Evolutionary conservation across 64 coral and sea anemone genomes (phyloP).

Genomic region (Montipora foliosa): DNA sequence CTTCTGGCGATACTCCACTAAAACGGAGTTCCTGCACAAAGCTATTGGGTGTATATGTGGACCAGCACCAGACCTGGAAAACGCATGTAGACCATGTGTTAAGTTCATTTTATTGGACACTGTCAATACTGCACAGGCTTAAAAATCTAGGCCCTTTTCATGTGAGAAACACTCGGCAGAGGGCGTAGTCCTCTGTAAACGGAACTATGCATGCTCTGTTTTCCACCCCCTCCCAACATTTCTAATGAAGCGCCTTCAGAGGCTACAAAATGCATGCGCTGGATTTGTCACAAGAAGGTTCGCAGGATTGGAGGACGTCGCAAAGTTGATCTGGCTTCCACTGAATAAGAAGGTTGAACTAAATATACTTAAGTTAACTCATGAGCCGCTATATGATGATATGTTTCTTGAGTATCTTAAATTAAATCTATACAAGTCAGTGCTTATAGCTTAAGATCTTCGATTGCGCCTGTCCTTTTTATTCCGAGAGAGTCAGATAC

Average conservation of each 20-base stretch:
- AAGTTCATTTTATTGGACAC: conserved; percentile 30
- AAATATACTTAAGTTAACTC: no score
- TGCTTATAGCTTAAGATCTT: background rate
- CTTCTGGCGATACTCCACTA: conserved; percentile 36
- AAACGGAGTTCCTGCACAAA: conserved; percentile 36
- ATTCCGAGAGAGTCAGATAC: background rate
- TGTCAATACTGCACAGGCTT: conserved; percentile 60
- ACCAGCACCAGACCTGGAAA: conserved; percentile 59
- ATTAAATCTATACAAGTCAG: no score
- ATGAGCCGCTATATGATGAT: no score
- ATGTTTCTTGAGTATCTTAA: no score
- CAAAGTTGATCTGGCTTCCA: no score
- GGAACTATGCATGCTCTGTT: conserved; percentile 29
- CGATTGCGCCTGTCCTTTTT: no score
- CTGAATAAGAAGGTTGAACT: no score
- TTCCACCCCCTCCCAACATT: conserved; percentile 42
- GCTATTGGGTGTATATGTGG: conserved; percentile 42
- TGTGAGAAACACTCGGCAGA: conserved; percentile 39
- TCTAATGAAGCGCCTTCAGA: conserved; percentile 38
- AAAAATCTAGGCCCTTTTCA: conserved; percentile 25
- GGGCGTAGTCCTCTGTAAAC: conserved; percentile 50
- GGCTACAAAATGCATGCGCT: conserved; percentile 41
- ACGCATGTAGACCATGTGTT: conserved; percentile 46
- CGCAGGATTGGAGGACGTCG: background rate
- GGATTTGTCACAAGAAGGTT: conserved; percentile 64